Percentiles rank a stretch among this genome's conserved stretches.
These are phyloP conservation scores for Brachyalestes nurse DNA, from an alignment of 2,797 vertebrate genomes.

Conservation along the genomic window DNA sequence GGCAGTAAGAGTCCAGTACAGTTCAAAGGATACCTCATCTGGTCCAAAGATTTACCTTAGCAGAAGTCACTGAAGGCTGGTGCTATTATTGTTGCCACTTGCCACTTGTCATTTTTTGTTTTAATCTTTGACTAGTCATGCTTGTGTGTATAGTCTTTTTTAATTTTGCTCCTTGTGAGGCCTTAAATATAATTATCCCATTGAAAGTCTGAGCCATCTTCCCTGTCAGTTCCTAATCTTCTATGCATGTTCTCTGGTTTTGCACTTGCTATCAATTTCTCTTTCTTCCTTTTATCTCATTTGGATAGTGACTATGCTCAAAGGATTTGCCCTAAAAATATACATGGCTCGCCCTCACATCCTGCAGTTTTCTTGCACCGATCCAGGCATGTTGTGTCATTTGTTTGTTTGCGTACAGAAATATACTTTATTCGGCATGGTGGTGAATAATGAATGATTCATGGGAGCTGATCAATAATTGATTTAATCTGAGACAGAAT, in stretches of 20 bases:
- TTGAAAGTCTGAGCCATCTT: too few species aligned
- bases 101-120: background rate
- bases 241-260: background rate
- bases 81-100: background rate
- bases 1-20: too few species aligned
- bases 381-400: background rate
- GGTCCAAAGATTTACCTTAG: too few species aligned
- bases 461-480: slow-evolving; percentile 63
- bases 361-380: background rate
- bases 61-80: too few species aligned
- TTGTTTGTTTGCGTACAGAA: slow-evolving; percentile 42
- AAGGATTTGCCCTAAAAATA: background rate
- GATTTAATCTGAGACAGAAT: slow-evolving; percentile 54
- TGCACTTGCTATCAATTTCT: too few species aligned
- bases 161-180: too few species aligned
- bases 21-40: too few species aligned
- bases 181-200: too few species aligned
- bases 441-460: slow-evolving; percentile 40
- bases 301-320: background rate
- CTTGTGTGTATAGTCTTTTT: background rate
- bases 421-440: slow-evolving; percentile 32
- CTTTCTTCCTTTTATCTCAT: background rate
- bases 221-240: too few species aligned
- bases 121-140: background rate
- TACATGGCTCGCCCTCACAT: background rate